Base-by-base conservation (phyloP, 2,797 vertebrate species). In the Lagodon rhomboides region DNA sequence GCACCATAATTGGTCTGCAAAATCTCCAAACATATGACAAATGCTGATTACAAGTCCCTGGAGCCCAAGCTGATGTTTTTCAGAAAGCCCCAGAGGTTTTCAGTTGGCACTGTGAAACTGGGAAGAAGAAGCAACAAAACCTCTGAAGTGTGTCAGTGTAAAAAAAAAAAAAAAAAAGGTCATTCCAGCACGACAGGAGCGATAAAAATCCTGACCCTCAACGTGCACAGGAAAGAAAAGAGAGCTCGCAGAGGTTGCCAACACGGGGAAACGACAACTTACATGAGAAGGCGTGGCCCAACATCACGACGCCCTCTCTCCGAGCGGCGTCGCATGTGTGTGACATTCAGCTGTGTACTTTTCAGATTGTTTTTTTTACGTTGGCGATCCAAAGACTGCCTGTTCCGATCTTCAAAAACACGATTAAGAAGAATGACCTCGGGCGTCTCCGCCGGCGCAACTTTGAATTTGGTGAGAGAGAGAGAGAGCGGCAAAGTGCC, bases 391-490 rank as follows among this genome's bases (percentile, higher is more conserved):
- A 73, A 73, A 50, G 38, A 38, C 38, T 10, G 38, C 9, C 38
- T 38, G 38, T 38, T 2, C 38, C 10, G 38, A 38, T 10, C 10
- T 38, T 38, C 38, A 38, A 38, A 38, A 38, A 38, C 38, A 38
- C 38, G 8, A 38, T 11, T 16, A 60, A 70, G 17, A 68, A n/a
- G 25, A 69, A 59, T 17, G 12, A 65, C 74, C 60, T 62, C 34
- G 9, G 76, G 56, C 38, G 10, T 38, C 10, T 38, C 38, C 11
- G 38, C 16, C 13, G 51, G 12, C 30, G 47, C 51, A 56, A 62
- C 46, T 50, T 58, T 27, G 34, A 71, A 41, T 80, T 73, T 76
- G 66, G 58, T 69, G 3, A 74, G 78, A 68, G 44, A 53, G 58
- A 67, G 2, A 74, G 77, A 68, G 44, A 55, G 43, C 65, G 50